phyloP scores from a whole-genome alignment of 2,888 invertebrate genomes.

The Limenitis camilla region DNA sequence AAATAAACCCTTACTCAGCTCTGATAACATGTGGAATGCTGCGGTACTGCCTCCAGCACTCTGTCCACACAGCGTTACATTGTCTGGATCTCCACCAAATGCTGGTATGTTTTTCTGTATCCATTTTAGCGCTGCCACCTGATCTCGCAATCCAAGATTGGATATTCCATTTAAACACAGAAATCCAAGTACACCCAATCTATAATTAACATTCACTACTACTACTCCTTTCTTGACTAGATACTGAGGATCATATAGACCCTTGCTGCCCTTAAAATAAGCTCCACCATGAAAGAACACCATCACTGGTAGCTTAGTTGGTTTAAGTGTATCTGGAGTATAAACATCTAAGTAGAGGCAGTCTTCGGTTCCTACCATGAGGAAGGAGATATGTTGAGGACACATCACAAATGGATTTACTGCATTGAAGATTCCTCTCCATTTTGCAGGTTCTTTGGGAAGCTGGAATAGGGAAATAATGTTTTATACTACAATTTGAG shows the following conservation, averaged over 20 bases:
- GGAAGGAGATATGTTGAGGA: conserved; percentile 41
- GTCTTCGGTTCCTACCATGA: conserved; percentile 49
- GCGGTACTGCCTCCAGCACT: conserved; percentile 59
- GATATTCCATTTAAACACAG: conserved; percentile 53
- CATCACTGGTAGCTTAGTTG: conserved; percentile 47
- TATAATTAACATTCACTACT: conserved; percentile 54
- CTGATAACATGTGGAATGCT: conserved; percentile 54
- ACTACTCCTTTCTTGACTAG: conserved; percentile 52
- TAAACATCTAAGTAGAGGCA: conserved; percentile 57
- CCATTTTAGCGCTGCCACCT: conserved; percentile 60
- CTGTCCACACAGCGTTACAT: conserved; percentile 60
- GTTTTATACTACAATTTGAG: background rate
- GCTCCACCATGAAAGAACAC: conserved; percentile 63
- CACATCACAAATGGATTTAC: conserved; percentile 42
- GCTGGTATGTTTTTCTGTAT: conserved; percentile 51
- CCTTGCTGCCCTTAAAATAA: conserved; percentile 59
- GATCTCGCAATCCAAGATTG: conserved; percentile 61
- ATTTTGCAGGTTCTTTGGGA: conserved; percentile 42
- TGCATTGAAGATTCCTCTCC: conserved; percentile 49
- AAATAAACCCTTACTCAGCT: conserved; percentile 48
- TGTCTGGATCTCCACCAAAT: conserved; percentile 64
- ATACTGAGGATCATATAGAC: conserved; percentile 58
- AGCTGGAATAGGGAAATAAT: conserved; percentile 33
- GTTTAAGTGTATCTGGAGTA: conserved; percentile 35
- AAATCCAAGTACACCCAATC: conserved; percentile 58